These are phyloP conservation scores for Thalassophryne amazonica DNA, from an alignment of 2,797 vertebrate species.

Conservation along the genomic window DNA sequence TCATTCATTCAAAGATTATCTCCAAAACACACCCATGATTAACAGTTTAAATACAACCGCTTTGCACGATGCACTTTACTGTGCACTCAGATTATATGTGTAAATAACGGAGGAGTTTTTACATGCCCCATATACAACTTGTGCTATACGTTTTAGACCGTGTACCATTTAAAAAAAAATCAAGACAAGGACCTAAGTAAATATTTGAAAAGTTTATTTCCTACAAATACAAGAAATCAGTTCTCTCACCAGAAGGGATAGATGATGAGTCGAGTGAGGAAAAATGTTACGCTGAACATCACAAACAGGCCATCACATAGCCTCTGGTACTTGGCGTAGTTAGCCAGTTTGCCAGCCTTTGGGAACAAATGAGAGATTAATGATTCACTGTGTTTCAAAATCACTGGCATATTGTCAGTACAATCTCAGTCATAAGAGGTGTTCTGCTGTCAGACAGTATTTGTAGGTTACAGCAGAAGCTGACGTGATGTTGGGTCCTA, in stretches of 20 bases:
- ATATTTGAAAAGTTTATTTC: neutral
- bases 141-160: too few relatives aligned
- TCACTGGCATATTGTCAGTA: too few relatives aligned
- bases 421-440: neutral
- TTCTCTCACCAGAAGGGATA: slow-evolving; percentile 91
- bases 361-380: slow-evolving; percentile 26
- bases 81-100: too few relatives aligned
- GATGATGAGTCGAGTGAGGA: slow-evolving; percentile 88
- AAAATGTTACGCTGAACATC: slow-evolving; percentile 87
- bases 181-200: too few relatives aligned
- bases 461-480: neutral
- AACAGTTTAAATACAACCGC: too few relatives aligned
- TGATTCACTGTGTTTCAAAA: slow-evolving; percentile 6
- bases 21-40: too few relatives aligned
- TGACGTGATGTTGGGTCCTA: neutral
- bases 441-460: neutral
- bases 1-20: too few relatives aligned
- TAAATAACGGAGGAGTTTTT: too few relatives aligned
- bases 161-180: too few relatives aligned
- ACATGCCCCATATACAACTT: too few relatives aligned
- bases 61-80: too few relatives aligned
- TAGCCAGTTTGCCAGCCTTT: slow-evolving; percentile 94
- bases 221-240: slow-evolving; percentile 14
- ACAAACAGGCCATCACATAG: slow-evolving; percentile 92
- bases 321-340: slow-evolving; percentile 95